These are phyloP conservation scores for Chiroxiphia lanceolata DNA, from an alignment of 2,797 vertebrate species.

Conservation along the genomic window DNA sequence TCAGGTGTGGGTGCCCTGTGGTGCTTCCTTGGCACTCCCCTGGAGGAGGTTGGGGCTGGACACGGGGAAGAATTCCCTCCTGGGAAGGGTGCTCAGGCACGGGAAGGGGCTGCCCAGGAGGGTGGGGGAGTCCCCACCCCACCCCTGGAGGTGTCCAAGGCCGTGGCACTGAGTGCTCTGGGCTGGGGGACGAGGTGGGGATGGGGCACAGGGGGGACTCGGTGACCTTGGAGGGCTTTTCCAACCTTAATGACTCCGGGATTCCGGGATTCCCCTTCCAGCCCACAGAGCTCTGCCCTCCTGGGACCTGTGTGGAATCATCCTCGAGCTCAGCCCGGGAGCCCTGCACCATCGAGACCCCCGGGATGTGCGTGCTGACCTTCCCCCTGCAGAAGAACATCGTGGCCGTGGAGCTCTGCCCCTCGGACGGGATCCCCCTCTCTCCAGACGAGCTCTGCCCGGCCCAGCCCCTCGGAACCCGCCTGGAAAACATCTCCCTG, in stretches of 20 bases:
- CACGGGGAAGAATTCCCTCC: background rate
- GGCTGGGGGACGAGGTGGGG: background rate
- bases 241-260: background rate
- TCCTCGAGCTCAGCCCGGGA: fast-evolving
- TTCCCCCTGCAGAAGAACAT: background rate
- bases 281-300: background rate
- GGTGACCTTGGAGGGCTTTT: background rate
- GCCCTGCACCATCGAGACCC: background rate
- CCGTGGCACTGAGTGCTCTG: background rate
- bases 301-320: fast-evolving
- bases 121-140: background rate
- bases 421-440: fast-evolving
- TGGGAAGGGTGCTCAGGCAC: background rate
- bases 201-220: background rate
- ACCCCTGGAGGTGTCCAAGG: background rate
- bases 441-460: fast-evolving
- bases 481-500: background rate
- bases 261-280: background rate
- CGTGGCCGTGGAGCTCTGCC: background rate
- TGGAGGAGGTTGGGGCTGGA: background rate
- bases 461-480: fast-evolving
- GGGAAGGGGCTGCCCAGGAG: background rate
- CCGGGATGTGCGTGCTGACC: background rate
- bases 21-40: background rate
- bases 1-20: background rate